Base-by-base conservation (phyloP, 2,888 invertebrate genomes). In the Itoplectis maculator region DNA sequence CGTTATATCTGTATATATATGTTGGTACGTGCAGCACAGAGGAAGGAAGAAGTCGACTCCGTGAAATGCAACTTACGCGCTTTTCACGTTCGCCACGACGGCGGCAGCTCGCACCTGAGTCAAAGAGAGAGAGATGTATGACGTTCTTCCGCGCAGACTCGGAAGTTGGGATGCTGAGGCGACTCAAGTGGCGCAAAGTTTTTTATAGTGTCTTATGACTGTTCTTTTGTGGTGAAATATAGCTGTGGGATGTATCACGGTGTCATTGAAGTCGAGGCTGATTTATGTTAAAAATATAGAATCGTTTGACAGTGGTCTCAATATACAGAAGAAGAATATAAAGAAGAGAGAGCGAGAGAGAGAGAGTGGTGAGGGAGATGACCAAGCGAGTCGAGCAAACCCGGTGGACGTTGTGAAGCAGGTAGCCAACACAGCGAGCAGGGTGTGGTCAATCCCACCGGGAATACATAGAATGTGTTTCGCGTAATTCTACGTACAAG, bases 401-500 rank as follows among this genome's bases (percentile, higher is more conserved):
- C n/a, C 35, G 35, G 20, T 61, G 42, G 54, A 8, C n/a, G 56
- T 35, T 56, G n/a, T 15, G 61, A 37, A 61, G 37, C 61, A 15
- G 70, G 56, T 29, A 29, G 42, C 13, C n/a, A 37, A 70, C 40
- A 54, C 23, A 51, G 42, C 54, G 56, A 70, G 29, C 70, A 70
- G 69, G 45, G 29, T 47, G 56, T 49, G 81, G 74, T 74, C 77
- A 75, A 51, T 74, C 45, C 74, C 65, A 78, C 69, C 65, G 78
- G 74, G 79, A 82, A 82, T 78, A 59, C 59, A 59, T 59, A 79
- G 78, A 79, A 82, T 79, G 75, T 65, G 78, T 79, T 75, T 49
- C 47, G 66, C 70, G 78, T 75, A 82, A 70, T 82, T 75, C 59
- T 66, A 54, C 56, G 45, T 35, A n/a, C 59, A 37, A 59, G 59